Base-by-base conservation (phyloP, 2,888 invertebrate genomes). In the Aleiodes leptofemur region DNA sequence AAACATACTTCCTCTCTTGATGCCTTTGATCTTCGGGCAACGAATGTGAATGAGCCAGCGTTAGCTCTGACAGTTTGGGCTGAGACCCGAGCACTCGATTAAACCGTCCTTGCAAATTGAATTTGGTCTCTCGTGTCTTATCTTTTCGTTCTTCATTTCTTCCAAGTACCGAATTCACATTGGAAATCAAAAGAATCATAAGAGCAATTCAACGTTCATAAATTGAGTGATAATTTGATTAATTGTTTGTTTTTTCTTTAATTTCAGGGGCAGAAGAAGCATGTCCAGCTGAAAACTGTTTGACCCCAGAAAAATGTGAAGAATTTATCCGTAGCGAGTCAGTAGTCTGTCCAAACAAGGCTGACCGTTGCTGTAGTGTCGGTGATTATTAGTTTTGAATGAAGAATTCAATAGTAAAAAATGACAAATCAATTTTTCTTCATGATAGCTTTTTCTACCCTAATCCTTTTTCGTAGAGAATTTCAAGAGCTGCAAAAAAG, bases 201-300 rank as follows among this genome's bases (percentile, higher is more conserved):
- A 43, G 43, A 43, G 3, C 7, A 9, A 43, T 9, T 43, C 3
- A 8, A 43, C 43, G 3, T 8, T 11, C 4, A 43, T 43, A 43
- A 43, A 43, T 11, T 9, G 9, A 43, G 7, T 43, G 9, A 43
- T 43, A 38, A 38, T 38, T 38, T 38, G 5, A 2, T 8, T 9
- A 43, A 43, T 3, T 9, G 9, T 11, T 38, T 8, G 38, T 38
- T 38, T 8, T 16, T 68, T 56, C 31, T 66, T 61, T 55, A 11
- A 34, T 69, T 74, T 55, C 57, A 79, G 79, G 56, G 55, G 55
- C 57, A 76, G 74, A 48, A 34, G 55, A 71, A 31, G 1, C 59
- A 6, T 85, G 85, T 70, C 69, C 73, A 0, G 0, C 9, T 16
- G 80, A 77, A 13, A 81, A 82, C 16, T 85, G 85, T 48, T 0